Evolutionary conservation across 2,113 vertebrate species (phyloP), one percentile per base, ranked within the genome.

Genomic region (Forbesichthys papilliferus): DNA sequence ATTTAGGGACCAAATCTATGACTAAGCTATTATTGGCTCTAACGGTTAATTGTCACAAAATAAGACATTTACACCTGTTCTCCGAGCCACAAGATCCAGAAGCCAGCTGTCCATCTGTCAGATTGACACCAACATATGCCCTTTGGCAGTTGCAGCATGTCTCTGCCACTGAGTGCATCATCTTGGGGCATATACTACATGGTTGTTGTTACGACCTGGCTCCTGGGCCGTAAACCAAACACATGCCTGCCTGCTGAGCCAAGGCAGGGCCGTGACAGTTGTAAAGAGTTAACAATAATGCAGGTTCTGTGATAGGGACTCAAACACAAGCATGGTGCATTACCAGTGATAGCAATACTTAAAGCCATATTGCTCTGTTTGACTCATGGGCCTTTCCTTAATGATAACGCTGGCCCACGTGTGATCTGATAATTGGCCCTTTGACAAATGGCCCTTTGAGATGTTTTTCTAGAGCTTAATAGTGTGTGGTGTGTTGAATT

Each of bases 11-110:
- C 4, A 42, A 42, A 42, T 42, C 36, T 42, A 42, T 6, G 36
- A 42, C 10, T 58, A 46, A 71, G 11, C 53, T 56, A 68, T 71
- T 77, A 48, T 74, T 71, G 13, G 68, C 68, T 85, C 64, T 64
- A 34, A 63, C 54, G 55, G 80, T 75, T 83, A 77, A 74, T 27
- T 82, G 75, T 79, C 64, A 53, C 64, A 75, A 61, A 71, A 71
- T 78, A 74, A 58, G 71, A 75, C 68, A 67, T 61, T 75, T 71
- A 79, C 76, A 81, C 64, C 69, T 83, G 75, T 83, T 65, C 16
- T 71, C 68, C 27, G 54, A 16, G 10, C 69, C 36, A 58, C 66
- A 54, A 18, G 65, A 68, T 18, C 54, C 54, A 47, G 36, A 51
- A 53, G 27, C 62, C 75, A 77, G 77, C 66, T 73, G 77, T 78